Evolutionary conservation across 2,888 invertebrate genomes (phyloP).

Genomic region (Villa cingulata): DNA sequence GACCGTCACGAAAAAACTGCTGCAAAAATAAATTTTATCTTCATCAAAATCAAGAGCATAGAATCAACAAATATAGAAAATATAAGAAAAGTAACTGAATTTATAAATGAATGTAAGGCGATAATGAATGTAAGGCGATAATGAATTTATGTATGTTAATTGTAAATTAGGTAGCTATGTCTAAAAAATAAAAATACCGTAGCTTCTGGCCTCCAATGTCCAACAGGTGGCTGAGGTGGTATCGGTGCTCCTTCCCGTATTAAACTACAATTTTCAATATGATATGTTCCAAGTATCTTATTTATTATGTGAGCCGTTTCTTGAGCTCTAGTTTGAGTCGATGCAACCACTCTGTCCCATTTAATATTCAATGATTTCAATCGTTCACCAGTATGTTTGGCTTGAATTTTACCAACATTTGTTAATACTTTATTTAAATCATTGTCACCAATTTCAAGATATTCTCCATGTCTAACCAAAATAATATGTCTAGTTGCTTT

Average conservation of each 20-base stretch:
- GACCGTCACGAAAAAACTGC: slow-evolving; percentile 88
- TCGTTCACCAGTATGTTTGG: slow-evolving; percentile 69
- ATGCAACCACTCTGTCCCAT: slow-evolving; percentile 66
- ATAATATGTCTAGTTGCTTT: slow-evolving; percentile 59
- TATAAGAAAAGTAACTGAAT: background rate
- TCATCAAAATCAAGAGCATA: too few relatives aligned
- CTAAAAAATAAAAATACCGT: slow-evolving; percentile 38
- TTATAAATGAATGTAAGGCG: background rate
- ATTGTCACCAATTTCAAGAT: slow-evolving; percentile 55
- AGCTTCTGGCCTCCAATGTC: slow-evolving; percentile 74
- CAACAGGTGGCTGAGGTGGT: slow-evolving; percentile 82
- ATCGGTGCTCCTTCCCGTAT: slow-evolving; percentile 90
- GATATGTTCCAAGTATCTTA: slow-evolving; percentile 47
- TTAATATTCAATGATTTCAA: slow-evolving; percentile 63
- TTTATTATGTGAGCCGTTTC: slow-evolving; percentile 81
- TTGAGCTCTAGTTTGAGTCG: slow-evolving; percentile 86
- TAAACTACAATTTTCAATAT: slow-evolving; percentile 53
- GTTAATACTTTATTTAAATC: slow-evolving; percentile 69
- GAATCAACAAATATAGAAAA: slow-evolving; percentile 3
- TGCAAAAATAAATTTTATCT: slow-evolving; percentile 27
- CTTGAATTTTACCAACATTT: slow-evolving; percentile 69
- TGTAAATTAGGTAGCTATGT: too few relatives aligned
- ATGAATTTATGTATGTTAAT: too few relatives aligned
- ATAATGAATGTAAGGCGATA: background rate
- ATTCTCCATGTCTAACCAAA: slow-evolving; percentile 91